Evolutionary conservation across 2,888 invertebrate species (phyloP), one percentile per base, ranked within the genome.

Genomic region (Lithophane leautieri): DNA sequence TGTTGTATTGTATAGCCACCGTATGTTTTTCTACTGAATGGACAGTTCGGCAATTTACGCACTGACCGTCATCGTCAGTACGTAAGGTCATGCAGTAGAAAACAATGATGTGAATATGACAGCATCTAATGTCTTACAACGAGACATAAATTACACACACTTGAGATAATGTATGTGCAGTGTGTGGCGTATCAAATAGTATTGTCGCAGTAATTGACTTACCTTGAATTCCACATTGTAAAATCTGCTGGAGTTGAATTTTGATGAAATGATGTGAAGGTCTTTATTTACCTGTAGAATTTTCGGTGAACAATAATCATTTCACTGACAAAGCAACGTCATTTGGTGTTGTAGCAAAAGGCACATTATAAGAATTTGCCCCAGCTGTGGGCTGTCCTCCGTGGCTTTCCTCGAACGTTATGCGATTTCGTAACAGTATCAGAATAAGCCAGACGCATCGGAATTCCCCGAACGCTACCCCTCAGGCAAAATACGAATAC

Each of bases 381-480:
- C 52, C 58, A 12, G 70, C 54, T 65, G n/a, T 65, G 40, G 34
- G 65, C 54, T 65, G n/a, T 65, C 28, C 50, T 25, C 19, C 65
- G 69, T 54, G 69, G 69, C 62, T 74, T 70, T 70, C 65, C 63
- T 60, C 60, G 58, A 79, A 84, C 80, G 60, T 79, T 80, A 63
- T 76, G 50, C 73, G 73, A 66, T 78, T 75, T 16, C 11, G 61
- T 78, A 76, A 83, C 74, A 72, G 78, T 84, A 81, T 76, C 68
- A 76, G 63, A 68, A 65, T 58, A 76, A 63, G 75, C 63, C 70
- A 79, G 71, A 71, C 69, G 61, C 71, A 73, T 74, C 58, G 78
- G 77, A 83, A 86, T 84, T 86, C 70, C 82, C 80, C 77, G 66
- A 70, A 63, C 63, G 71, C 65, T 63, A 76, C 73, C 72, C 84